Conservation (phyloP, 2,113 vertebrate genomes). For the Anseranas semipalmata region DNA sequence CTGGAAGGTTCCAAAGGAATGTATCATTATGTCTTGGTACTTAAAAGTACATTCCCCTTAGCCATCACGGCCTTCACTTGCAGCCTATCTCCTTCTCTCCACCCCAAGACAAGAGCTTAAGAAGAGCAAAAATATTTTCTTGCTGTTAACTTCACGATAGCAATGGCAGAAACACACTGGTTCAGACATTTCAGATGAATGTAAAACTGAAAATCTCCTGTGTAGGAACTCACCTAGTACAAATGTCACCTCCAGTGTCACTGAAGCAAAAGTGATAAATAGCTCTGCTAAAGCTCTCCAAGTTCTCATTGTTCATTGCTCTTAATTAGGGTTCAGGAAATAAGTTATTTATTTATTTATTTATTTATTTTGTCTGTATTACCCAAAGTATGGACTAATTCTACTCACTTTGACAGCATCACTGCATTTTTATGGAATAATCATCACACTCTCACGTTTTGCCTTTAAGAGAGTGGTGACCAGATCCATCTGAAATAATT, state of each 20-base stretch:
- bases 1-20: neutral
- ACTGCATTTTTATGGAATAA: neutral
- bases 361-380: neutral
- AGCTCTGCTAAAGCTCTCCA: neutral
- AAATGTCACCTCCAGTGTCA: neutral
- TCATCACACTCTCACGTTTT: neutral
- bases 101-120: neutral
- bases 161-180: neutral
- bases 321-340: neutral
- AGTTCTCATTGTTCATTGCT: neutral
- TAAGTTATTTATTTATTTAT: no score
- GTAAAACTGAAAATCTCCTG: neutral
- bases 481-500: neutral
- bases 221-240: neutral
- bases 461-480: neutral
- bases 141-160: neutral
- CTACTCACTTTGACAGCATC: neutral
- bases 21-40: neutral
- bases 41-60: neutral
- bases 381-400: neutral
- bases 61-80: neutral
- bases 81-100: neutral
- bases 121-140: neutral
- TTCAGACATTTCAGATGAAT: neutral
- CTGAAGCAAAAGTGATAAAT: neutral